Base-by-base conservation (phyloP, 2,797 vertebrate species). In the Sebastes dallii region DNA sequence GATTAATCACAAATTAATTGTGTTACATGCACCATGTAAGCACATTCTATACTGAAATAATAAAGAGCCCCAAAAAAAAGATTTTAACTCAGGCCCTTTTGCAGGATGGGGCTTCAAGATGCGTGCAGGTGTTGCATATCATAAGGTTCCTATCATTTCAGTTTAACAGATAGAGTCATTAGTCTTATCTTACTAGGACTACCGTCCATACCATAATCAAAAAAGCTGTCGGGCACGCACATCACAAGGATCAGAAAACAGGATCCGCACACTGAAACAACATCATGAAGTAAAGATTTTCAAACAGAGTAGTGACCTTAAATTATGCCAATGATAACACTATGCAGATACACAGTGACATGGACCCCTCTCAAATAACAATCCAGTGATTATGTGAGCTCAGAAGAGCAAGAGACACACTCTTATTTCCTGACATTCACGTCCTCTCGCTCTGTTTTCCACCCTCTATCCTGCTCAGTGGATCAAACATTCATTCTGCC, bases 401-500 rank as follows among this genome's bases (percentile, higher is more conserved):
- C n/a, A 67, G 16, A 52, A 36, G 20, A 74, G 32, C 32, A 29
- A 39, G 4, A 42, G 4, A 39, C 46, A 64, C 34, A 4, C 36
- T 27, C 9, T 24, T 32, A 56, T 11, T 18, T 72, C 36, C 55
- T 62, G 39, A 12, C 30, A 12, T 24, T 36, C 59, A 32, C 55
- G 12, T 50, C 74, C 27, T 22, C 30, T n/a, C 16, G 0, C 66
- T 60, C n/a, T 1, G 24, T 61, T 71, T 61, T 67, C 29, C 46
- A 3, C 24, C 1, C 68, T n/a, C 22, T 71, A 27, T 65, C 70
- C 74, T 14, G 34, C 65, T 54, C 10, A 30, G 39, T 42, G 54
- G n/a, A 77, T 88, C 77, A 77, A 83, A 82, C 60, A 8, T 66
- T 50, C 55, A 25, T 62, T 80, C 39, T 64, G 56, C 64, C 4